Evolutionary conservation across 1,140 invertebrate species (phyloP).

Genomic region (Chrysopa pallens): DNA sequence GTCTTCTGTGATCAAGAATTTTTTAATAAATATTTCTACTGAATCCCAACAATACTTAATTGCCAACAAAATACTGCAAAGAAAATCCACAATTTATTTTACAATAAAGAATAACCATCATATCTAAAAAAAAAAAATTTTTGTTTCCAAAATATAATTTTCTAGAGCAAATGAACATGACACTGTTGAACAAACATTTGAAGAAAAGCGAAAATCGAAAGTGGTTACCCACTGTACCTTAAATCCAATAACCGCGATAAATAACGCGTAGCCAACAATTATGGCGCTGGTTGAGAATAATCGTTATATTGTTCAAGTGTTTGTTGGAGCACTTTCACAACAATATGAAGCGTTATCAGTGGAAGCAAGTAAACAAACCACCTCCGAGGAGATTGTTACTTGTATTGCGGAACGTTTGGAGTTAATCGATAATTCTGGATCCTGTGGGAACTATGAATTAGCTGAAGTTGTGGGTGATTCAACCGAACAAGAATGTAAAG

Average conservation of each 20-base stretch:
- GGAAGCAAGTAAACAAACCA: constrained; percentile 81
- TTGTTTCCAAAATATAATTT: too few relatives aligned
- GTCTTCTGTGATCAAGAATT: not conserved
- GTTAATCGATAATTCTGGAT: constrained; percentile 42
- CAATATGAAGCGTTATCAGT: constrained; percentile 82
- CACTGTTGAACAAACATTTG: too few relatives aligned
- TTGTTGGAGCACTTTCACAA: constrained; percentile 72
- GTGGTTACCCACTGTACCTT: too few relatives aligned
- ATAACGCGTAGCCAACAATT: constrained; percentile 8
- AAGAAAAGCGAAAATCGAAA: too few relatives aligned
- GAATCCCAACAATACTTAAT: not conserved
- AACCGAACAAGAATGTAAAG: constrained; percentile 76
- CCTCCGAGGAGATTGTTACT: constrained; percentile 72
- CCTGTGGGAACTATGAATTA: constrained; percentile 59
- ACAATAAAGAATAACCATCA: too few relatives aligned
- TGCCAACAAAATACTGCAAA: too few relatives aligned
- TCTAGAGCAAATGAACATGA: too few relatives aligned
- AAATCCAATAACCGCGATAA: too few relatives aligned
- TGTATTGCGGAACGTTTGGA: constrained; percentile 65
- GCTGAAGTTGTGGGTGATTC: constrained; percentile 76
- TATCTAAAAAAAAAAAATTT: too few relatives aligned
- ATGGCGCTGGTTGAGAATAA: constrained; percentile 32
- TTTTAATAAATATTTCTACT: not conserved
- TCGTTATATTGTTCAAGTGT: constrained; percentile 56
- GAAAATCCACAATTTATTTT: too few relatives aligned